Conservation (phyloP, 2,797 vertebrate species). For the Clarias fuscus region DNA sequence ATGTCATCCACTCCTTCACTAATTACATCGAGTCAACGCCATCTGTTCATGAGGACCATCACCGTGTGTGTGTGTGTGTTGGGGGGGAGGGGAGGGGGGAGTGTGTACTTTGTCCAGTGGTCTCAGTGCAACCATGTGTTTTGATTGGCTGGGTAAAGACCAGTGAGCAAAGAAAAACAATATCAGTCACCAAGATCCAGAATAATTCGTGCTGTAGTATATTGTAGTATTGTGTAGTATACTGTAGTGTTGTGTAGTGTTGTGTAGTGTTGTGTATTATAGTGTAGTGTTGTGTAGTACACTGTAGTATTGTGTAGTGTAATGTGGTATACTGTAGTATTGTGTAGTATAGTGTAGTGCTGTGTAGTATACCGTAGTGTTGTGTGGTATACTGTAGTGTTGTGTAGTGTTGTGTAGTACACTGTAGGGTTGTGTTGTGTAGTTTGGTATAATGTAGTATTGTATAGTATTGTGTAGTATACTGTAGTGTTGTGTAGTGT, state of each 20-base stretch:
- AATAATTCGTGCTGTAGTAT: background rate
- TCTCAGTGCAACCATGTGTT: background rate
- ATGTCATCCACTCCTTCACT: slow-evolving; percentile 4
- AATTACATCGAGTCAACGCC: background rate
- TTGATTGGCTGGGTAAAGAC: background rate
- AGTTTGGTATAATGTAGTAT: no score
- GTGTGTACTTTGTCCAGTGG: background rate
- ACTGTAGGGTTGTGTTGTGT: no score
- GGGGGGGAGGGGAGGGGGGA: background rate
- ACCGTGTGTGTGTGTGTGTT: background rate
- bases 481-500: no score
- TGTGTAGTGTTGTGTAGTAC: background rate
- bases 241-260: no score
- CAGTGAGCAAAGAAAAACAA: background rate
- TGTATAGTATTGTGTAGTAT: no score
- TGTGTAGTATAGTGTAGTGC: background rate
- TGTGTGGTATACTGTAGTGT: background rate
- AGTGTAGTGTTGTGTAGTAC: no score
- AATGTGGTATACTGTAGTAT: background rate
- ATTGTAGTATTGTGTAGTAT: background rate
- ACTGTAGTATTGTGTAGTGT: background rate
- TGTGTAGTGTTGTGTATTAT: no score
- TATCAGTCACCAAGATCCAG: background rate
- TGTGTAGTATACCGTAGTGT: no score
- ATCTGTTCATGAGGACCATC: background rate